Conservation (phyloP, 2,888 invertebrate species). For the Meiosimyza decipiens region DNA sequence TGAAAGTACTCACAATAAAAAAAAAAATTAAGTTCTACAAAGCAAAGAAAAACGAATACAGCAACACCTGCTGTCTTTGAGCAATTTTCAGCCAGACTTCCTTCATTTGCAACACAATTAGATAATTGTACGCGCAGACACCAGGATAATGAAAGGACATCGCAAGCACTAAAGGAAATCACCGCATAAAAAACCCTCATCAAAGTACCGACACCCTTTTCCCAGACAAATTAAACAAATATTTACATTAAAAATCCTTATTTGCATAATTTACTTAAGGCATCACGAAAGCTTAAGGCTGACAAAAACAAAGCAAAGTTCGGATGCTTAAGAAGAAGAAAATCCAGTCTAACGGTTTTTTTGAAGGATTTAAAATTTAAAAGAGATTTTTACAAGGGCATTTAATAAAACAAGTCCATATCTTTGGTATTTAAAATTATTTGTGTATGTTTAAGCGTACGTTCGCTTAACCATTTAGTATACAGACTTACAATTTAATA, state of each 20-base stretch:
- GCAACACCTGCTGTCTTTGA: conserved; percentile 16
- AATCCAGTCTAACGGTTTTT: background rate
- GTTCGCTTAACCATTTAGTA: too few species aligned
- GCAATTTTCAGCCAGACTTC: conserved; percentile 34
- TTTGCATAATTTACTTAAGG: conserved; percentile 63
- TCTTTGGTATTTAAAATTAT: too few species aligned
- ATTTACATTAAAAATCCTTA: conserved; percentile 63
- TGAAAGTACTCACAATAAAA: too few species aligned
- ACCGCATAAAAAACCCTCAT: conserved; percentile 21
- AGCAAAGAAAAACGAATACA: too few species aligned
- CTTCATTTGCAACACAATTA: conserved; percentile 64
- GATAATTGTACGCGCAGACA: conserved; percentile 55
- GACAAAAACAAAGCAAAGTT: background rate
- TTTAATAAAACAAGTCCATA: too few species aligned
- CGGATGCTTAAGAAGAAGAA: background rate
- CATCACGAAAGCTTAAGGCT: background rate
- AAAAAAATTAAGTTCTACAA: too few species aligned
- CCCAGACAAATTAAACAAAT: conserved; percentile 61
- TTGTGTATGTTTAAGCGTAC: too few species aligned
- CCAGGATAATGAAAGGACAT: conserved; percentile 56
- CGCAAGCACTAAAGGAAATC: background rate
- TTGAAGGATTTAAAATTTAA: too few species aligned
- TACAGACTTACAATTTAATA: too few species aligned
- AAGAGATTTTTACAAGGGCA: too few species aligned
- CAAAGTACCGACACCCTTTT: conserved; percentile 30